Base-by-base conservation (phyloP, 2,797 vertebrate species). In the Simalia tracyae region DNA sequence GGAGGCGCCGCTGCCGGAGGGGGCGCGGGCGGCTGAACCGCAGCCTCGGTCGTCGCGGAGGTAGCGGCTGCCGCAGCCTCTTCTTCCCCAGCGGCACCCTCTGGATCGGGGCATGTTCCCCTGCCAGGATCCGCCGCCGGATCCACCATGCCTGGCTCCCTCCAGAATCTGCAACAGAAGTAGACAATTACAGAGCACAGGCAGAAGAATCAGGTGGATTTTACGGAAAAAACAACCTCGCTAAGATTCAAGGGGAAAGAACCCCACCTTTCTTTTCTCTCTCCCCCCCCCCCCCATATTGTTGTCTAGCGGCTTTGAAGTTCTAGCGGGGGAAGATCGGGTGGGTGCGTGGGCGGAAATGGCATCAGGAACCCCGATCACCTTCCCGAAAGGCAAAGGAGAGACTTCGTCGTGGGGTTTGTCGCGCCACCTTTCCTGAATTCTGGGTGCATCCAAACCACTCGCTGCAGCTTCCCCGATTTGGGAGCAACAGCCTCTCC, bases 81-180 rank as follows among this genome's bases (percentile, higher is more conserved):
- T 56, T 26, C 90, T 28, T 31, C 88, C 50, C 89, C 89, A 2
- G 89, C 64, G 4, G 88, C 91, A 7, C n/a, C 26, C 2, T 60
- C 89, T 10, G 89, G 46, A 1, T 63, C 89, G 19, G 96, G 97
- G 24, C 95, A 92, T 46, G 91, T 95, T 24, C 97, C 96, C 86
- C 95, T 95, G 26, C 97, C 92, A 88, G 86, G 94, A 91, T 36
- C 97, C 54, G 97, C 97, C 93, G 97, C 97, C 0, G 97, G 96
- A 89, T 98, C 97, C 96, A 97, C 97, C 97, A 97, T 97, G 95
- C 95, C 94, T 94, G 56, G 84, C 91, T 88, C 91, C 93, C 95
- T 94, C 95, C 92, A 76, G 90, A 36, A 59, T 59, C 76, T 68
- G 90, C 63, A 85, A n/a, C 1, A 17, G 57, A 54, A 56, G 5